These are phyloP conservation scores for Pteropus alecto DNA, from an alignment of 2,113 vertebrate species.

Conservation along the genomic window DNA sequence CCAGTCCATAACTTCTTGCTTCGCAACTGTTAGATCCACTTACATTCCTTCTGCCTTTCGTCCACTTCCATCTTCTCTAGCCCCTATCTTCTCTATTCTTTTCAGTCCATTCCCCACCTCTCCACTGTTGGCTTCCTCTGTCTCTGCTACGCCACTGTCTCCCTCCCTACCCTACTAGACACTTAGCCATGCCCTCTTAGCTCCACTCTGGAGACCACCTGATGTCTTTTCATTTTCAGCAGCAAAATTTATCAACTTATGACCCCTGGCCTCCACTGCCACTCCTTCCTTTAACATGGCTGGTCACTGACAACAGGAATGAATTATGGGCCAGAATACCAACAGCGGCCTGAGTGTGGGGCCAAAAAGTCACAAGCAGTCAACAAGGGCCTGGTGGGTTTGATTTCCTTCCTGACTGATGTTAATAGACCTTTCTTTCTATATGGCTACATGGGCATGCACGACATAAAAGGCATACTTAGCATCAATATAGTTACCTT, in stretches of 20 bases:
- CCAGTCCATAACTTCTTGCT: slow-evolving; percentile 45
- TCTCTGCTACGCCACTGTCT: neutral
- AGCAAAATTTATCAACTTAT: slow-evolving; percentile 10
- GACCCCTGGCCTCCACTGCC: neutral
- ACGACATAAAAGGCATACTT: no score
- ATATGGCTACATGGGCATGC: no score
- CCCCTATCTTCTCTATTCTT: neutral
- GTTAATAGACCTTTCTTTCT: no score
- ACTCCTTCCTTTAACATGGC: no score
- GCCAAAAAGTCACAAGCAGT: no score
- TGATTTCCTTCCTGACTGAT: no score
- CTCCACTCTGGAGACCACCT: neutral
- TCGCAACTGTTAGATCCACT: slow-evolving; percentile 34
- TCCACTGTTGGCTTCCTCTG: neutral
- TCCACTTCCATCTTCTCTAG: neutral
- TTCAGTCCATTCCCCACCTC: neutral
- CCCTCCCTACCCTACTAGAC: neutral
- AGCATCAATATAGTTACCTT: no score
- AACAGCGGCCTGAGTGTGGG: no score
- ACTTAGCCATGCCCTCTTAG: neutral
- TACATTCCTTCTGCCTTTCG: neutral
- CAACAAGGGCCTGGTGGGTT: no score
- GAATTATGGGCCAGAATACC: no score
- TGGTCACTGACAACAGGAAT: no score
- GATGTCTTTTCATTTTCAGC: neutral